A percentile compares a stretch with the other conserved stretches of the same genome.
These are phyloP conservation scores for Halesus radiatus DNA, from an alignment of 1,140 invertebrate genomes.

Conservation along the genomic window DNA sequence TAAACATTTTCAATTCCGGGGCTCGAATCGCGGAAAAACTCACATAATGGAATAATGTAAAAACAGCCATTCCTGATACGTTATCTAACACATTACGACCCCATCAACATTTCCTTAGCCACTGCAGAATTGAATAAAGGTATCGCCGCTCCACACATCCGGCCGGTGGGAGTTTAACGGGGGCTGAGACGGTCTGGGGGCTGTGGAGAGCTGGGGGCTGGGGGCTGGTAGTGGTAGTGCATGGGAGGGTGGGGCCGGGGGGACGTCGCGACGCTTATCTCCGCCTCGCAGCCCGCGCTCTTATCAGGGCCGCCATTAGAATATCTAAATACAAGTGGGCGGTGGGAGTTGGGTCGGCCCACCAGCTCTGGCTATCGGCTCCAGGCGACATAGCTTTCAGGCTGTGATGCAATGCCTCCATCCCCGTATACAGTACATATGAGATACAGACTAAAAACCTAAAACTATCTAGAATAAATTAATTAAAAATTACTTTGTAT, in stretches of 20 bases:
- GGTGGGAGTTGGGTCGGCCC: not conserved
- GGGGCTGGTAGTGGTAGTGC: not conserved
- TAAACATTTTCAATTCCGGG: not conserved
- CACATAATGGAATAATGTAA: conserved; percentile 29
- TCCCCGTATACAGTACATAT: no score
- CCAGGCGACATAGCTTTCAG: not conserved
- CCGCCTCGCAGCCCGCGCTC: conserved; percentile 54
- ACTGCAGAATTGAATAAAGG: conserved; percentile 48
- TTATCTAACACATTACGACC: conserved; percentile 40
- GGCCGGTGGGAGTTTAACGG: conserved; percentile 13
- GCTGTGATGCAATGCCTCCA: not conserved
- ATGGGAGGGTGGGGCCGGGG: not conserved
- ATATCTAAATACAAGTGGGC: conserved; percentile 57
- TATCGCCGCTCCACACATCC: conserved; percentile 44
- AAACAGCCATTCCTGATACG: conserved; percentile 24
- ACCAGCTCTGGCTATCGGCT: conserved; percentile 23
- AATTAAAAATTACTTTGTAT: no score
- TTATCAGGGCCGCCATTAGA: conserved; percentile 57
- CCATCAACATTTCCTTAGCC: conserved; percentile 43
- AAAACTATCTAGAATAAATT: no score
- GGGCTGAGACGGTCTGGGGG: not conserved
- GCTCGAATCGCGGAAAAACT: conserved; percentile 15
- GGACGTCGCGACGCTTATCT: conserved; percentile 55
- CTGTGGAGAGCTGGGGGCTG: not conserved
- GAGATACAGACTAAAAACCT: no score